Percentiles rank a stretch among this genome's conserved stretches.
Evolutionary conservation across 2,797 vertebrate genomes (phyloP).

Genomic region (Hydrocynus forskahlii): DNA sequence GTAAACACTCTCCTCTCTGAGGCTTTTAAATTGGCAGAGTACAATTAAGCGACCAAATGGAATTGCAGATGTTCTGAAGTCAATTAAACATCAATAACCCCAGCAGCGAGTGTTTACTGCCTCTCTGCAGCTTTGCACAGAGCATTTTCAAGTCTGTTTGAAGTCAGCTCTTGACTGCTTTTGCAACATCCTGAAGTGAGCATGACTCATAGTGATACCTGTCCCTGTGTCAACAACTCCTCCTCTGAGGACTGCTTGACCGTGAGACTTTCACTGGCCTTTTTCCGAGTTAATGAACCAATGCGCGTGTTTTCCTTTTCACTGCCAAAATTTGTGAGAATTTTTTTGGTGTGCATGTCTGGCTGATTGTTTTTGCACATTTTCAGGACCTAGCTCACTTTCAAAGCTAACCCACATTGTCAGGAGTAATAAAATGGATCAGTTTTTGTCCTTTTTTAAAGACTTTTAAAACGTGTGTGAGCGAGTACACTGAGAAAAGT

Average conservation of each 20-base stretch:
- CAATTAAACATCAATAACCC: conserved; percentile 74
- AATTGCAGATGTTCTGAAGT: conserved; percentile 71
- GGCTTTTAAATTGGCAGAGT: conserved; percentile 62
- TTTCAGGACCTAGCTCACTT: background rate
- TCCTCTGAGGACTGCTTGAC: conserved; percentile 25
- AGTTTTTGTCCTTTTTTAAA: too few species aligned
- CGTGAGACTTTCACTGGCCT: conserved; percentile 30
- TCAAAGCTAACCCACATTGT: too few species aligned
- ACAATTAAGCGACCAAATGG: conserved; percentile 69
- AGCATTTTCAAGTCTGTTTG: conserved; percentile 70
- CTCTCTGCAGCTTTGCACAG: conserved; percentile 42
- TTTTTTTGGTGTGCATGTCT: too few species aligned
- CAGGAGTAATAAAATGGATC: too few species aligned
- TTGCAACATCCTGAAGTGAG: conserved; percentile 48
- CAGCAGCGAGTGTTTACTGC: conserved; percentile 58
- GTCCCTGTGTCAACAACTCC: conserved; percentile 49
- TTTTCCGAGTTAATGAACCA: conserved; percentile 25
- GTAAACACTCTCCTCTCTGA: conserved; percentile 53
- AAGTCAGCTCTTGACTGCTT: conserved; percentile 58
- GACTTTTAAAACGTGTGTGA: background rate
- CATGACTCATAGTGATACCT: conserved; percentile 58
- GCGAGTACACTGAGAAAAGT: conserved; percentile 15
- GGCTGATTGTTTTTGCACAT: background rate
- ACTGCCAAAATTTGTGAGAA: background rate
- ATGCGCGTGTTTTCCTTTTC: background rate